Conservation (phyloP, 2,888 invertebrate genomes). For the Ypsolopha sequella region DNA sequence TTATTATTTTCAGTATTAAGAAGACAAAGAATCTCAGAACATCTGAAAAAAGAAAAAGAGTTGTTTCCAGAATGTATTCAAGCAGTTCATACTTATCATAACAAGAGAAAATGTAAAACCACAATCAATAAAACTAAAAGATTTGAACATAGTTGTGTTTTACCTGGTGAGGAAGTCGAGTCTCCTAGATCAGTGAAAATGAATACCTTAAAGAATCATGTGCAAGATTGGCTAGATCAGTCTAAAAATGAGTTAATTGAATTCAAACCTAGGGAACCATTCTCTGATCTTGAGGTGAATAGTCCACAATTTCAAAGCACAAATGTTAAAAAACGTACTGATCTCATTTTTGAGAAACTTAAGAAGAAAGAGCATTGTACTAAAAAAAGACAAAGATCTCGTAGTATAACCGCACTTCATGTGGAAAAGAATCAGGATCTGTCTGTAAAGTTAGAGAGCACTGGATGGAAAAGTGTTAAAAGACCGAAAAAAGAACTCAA, state of each 20-base stretch:
- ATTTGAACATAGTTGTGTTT: conserved; percentile 21
- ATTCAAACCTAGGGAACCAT: conserved; percentile 31
- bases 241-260: conserved; percentile 18
- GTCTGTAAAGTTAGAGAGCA: conserved; percentile 2
- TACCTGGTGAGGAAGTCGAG: conserved; percentile 32
- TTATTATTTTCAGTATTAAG: conserved; percentile 29
- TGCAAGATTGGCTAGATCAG: conserved; percentile 44
- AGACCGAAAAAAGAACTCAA: conserved; percentile 9
- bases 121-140: conserved; percentile 23
- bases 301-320: conserved; percentile 10
- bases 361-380: not conserved
- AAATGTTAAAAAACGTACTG: conserved; percentile 7
- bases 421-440: conserved; percentile 9
- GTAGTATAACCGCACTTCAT: conserved; percentile 5
- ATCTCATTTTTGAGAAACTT: not conserved
- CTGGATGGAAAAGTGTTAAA: conserved; percentile 9
- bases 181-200: conserved; percentile 22
- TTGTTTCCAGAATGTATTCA: conserved; percentile 58
- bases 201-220: conserved; percentile 35
- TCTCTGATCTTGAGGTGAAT: conserved; percentile 43
- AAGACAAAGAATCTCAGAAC: conserved; percentile 37
- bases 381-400: conserved; percentile 1
- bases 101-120: conserved; percentile 40
- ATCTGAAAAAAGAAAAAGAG: conserved; percentile 45
- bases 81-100: conserved; percentile 46